phyloP scores from a whole-genome alignment of 2,888 invertebrate species.

The Eubasilissa splendida region DNA sequence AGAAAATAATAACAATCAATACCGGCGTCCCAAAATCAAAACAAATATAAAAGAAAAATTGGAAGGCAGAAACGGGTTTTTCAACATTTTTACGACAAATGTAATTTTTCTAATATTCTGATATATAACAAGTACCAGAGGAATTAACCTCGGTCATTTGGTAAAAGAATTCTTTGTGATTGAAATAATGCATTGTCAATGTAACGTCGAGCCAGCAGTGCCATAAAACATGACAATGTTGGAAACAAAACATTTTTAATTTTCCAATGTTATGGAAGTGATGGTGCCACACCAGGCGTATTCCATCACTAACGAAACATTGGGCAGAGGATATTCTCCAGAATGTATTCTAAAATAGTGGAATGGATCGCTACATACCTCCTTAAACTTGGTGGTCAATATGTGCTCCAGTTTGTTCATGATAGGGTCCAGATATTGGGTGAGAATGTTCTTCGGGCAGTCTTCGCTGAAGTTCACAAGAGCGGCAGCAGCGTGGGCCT shows the following conservation, averaged over 20 bases:
- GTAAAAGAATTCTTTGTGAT: too few species aligned
- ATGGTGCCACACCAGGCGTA: conserved; percentile 19
- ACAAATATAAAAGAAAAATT: conserved; percentile 21
- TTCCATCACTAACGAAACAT: conserved; percentile 36
- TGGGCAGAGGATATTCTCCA: conserved; percentile 60
- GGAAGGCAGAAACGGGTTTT: background rate
- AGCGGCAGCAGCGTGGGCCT: conserved; percentile 91
- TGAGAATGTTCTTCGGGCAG: conserved; percentile 95
- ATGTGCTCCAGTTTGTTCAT: conserved; percentile 93
- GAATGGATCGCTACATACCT: conserved; percentile 68
- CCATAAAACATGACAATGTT: conserved; percentile 19
- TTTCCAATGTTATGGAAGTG: conserved; percentile 39
- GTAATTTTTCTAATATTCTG: too few species aligned
- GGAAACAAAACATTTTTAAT: conserved; percentile 19
- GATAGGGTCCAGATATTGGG: conserved; percentile 91
- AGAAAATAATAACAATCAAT: conserved; percentile 8
- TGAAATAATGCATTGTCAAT: background rate
- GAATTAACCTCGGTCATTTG: too few species aligned
- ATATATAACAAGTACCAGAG: too few species aligned
- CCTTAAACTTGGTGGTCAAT: conserved; percentile 93
- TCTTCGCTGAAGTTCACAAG: conserved; percentile 99
- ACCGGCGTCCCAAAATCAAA: background rate
- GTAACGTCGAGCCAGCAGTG: background rate
- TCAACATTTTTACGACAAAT: too few species aligned
- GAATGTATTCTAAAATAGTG: conserved; percentile 61